A percentile compares a stretch with the other conserved stretches of the same genome.
These are phyloP conservation scores for Vulpes vulpes DNA, from an alignment of 2,113 vertebrate species.

Conservation along the genomic window DNA sequence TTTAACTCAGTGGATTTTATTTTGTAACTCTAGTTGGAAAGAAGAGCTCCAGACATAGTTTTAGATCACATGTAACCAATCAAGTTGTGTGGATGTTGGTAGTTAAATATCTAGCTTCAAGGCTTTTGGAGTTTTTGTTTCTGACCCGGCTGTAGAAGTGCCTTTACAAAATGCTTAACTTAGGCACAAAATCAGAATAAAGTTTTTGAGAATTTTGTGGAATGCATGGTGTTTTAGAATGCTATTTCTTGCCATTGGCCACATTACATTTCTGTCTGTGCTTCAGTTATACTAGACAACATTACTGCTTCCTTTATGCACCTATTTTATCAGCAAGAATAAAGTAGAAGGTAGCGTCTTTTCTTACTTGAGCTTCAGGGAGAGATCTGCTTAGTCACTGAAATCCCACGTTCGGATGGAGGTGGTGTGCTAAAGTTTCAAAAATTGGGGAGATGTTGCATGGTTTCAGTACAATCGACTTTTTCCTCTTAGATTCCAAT, in stretches of 20 bases:
- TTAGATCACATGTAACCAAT: not conserved
- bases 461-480: constrained; percentile 14
- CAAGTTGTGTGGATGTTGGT: not conserved
- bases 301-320: not conserved
- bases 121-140: not conserved
- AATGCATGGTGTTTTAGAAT: not conserved
- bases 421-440: constrained; percentile 12
- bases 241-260: constrained; percentile 38
- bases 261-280: constrained; percentile 55
- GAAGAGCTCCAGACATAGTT: not conserved
- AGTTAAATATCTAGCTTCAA: not conserved
- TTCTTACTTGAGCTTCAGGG: constrained; percentile 57
- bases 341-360: not conserved
- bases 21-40: constrained; percentile 75
- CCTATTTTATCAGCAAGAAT: constrained; percentile 5
- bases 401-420: constrained; percentile 45
- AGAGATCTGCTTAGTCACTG: constrained; percentile 73
- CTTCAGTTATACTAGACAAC: not conserved
- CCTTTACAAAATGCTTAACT: constrained; percentile 38
- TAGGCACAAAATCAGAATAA: constrained; percentile 38
- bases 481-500: constrained; percentile 53
- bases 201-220: constrained; percentile 35
- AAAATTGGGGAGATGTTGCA: constrained; percentile 51
- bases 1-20: constrained; percentile 61
- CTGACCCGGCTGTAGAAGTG: not conserved